A percentile compares a stretch with the other conserved stretches of the same genome.
Evolutionary conservation across 2,113 vertebrate species (phyloP).

Genomic region (Rhipidura dahli): DNA sequence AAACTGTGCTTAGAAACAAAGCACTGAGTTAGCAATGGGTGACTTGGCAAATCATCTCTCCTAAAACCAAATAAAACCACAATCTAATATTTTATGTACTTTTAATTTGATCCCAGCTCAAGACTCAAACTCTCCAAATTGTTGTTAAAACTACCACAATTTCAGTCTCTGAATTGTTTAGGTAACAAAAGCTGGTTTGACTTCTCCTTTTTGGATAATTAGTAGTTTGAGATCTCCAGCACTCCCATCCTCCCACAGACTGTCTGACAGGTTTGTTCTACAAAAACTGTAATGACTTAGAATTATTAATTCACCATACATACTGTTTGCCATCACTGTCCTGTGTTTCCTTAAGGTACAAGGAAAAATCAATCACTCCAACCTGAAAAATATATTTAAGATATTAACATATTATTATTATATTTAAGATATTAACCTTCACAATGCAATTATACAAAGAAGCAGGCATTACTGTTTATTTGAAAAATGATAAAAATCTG

Average conservation of each 20-base stretch:
- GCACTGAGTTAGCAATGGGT: background rate
- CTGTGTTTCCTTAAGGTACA: slow-evolving; percentile 91
- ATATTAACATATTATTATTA: background rate
- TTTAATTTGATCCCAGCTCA: background rate
- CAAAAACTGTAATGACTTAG: background rate
- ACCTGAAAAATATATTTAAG: slow-evolving; percentile 77
- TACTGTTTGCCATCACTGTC: slow-evolving; percentile 86
- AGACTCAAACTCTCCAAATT: background rate
- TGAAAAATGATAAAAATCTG: background rate
- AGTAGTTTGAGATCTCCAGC: background rate
- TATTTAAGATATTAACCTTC: background rate
- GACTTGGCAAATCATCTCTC: background rate
- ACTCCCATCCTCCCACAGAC: background rate
- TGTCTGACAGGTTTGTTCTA: background rate
- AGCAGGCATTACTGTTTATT: background rate
- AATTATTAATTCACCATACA: slow-evolving; percentile 51
- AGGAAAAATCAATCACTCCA: slow-evolving; percentile 95
- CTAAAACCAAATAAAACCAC: background rate
- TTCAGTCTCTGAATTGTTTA: background rate
- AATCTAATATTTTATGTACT: background rate
- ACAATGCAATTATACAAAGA: background rate
- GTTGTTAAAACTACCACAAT: background rate
- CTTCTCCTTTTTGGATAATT: background rate
- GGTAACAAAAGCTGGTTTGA: background rate
- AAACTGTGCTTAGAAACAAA: background rate